Percentiles rank a stretch among this genome's conserved stretches.
These are phyloP conservation scores for Ammodytes dubius DNA, from an alignment of 2,113 vertebrate species.

Conservation along the genomic window DNA sequence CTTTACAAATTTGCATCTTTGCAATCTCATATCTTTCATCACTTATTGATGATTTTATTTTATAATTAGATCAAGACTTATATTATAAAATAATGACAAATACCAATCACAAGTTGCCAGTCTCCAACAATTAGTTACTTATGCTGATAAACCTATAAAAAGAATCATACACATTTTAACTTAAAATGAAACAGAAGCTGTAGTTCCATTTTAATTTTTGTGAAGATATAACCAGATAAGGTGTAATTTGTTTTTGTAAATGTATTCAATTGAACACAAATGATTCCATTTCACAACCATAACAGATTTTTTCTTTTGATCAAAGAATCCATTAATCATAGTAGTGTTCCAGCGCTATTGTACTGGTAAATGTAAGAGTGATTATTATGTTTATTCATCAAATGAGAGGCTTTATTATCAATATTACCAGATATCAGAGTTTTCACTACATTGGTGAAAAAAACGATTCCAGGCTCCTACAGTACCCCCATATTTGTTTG, in stretches of 20 bases:
- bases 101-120: not conserved
- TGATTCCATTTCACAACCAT: not conserved
- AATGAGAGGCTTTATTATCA: not conserved
- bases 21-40: not conserved
- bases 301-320: not conserved
- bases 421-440: not conserved
- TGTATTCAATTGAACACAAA: not conserved
- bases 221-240: not conserved
- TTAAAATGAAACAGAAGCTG: not conserved
- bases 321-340: not conserved
- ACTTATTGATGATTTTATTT: not conserved
- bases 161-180: not conserved
- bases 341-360: not conserved
- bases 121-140: not conserved
- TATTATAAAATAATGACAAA: not conserved
- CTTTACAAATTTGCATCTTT: not conserved
- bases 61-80: not conserved
- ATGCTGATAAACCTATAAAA: not conserved
- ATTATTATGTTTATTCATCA: not conserved
- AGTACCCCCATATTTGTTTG: slow-evolving; percentile 25
- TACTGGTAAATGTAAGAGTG: not conserved
- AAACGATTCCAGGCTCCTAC: not conserved
- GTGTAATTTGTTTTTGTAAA: not conserved
- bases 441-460: not conserved
- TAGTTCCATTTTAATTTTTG: not conserved